Conservation (phyloP, 2,797 vertebrate species). For the Caiman crocodilus region DNA sequence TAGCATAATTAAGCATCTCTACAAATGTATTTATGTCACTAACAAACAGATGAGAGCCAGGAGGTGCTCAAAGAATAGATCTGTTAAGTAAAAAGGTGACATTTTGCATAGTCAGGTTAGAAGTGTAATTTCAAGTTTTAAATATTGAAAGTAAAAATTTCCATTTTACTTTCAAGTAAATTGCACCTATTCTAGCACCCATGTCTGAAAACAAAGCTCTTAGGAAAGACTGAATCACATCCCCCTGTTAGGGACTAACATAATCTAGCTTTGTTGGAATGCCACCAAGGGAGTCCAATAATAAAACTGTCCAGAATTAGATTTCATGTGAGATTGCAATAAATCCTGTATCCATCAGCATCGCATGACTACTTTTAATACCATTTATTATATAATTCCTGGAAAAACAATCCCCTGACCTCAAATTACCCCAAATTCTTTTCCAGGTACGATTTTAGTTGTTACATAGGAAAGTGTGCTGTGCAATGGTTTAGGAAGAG, state of each 20-base stretch:
- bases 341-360: neutral
- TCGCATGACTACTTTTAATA: neutral
- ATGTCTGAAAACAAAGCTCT: neutral
- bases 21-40: too few species aligned
- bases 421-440: neutral
- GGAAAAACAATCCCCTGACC: too few species aligned
- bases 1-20: neutral
- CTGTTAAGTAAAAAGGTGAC: neutral
- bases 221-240: neutral
- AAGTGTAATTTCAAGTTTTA: neutral
- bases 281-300: neutral
- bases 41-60: neutral
- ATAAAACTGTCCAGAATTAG: neutral
- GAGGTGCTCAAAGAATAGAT: neutral
- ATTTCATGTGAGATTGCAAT: neutral
- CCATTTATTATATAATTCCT: too few species aligned
- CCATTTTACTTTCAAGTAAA: too few species aligned
- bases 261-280: neutral
- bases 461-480: neutral
- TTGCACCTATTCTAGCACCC: neutral
- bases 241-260: neutral
- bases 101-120: neutral
- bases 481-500: neutral
- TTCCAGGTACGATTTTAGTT: rapidly evolving
- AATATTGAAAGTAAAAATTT: neutral